phyloP scores from a whole-genome alignment of 2,113 vertebrate species.

The Melanerpes formicivorus region DNA sequence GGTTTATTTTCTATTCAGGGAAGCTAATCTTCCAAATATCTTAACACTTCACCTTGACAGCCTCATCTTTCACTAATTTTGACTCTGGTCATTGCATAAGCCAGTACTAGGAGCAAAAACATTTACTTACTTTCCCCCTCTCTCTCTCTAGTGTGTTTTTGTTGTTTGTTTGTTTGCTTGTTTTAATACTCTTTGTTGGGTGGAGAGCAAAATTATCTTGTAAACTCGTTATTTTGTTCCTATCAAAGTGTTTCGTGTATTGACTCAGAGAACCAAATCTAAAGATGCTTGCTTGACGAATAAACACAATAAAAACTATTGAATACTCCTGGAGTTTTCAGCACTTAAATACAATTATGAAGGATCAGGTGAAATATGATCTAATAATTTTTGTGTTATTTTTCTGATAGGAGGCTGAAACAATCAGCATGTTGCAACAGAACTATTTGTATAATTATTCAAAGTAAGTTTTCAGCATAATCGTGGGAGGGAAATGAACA shows the following conservation, averaged over 20 bases:
- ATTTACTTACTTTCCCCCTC: no score
- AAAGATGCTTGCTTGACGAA: background rate
- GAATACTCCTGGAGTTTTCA: background rate
- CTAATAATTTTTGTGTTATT: background rate
- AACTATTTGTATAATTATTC: background rate
- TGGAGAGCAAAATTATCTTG: background rate
- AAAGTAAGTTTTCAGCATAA: background rate
- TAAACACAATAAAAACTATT: background rate
- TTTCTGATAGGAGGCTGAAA: background rate
- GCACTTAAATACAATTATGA: background rate
- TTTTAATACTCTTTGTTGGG: background rate
- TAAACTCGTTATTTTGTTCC: background rate
- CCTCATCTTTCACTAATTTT: background rate
- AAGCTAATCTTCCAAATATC: background rate
- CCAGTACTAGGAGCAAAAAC: background rate
- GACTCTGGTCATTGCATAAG: background rate
- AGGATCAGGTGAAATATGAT: background rate
- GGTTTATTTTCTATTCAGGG: background rate
- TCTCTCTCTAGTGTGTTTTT: no score
- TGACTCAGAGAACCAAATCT: background rate
- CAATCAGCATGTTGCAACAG: background rate
- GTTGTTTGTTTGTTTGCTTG: no score
- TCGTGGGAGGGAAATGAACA: rapidly evolving
- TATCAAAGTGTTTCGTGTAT: background rate
- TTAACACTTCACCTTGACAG: background rate